Conservation (phyloP, 2,888 invertebrate genomes). For the Drosophila hawaiiensis region DNA sequence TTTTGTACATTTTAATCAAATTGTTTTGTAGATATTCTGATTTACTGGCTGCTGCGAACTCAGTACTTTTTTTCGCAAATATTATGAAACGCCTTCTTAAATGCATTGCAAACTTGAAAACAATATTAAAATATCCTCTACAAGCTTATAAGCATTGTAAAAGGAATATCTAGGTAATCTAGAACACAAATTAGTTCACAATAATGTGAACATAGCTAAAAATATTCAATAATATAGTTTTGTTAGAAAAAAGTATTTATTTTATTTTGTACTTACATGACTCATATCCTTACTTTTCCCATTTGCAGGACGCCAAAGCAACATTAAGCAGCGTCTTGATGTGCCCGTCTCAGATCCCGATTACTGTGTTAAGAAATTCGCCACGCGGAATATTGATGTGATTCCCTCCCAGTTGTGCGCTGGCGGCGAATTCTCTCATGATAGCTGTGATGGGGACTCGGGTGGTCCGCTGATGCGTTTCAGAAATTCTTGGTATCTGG, state of each 20-base stretch:
- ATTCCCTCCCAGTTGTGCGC: conserved; percentile 80
- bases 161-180: neutral
- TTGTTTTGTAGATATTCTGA: neutral
- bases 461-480: conserved; percentile 88
- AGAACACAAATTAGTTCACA: neutral
- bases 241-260: neutral
- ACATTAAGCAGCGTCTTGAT: conserved; percentile 84
- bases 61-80: neutral
- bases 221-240: neutral
- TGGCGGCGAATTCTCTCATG: conserved; percentile 86
- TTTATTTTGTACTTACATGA: neutral
- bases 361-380: conserved; percentile 85
- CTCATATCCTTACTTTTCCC: neutral
- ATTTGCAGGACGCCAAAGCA: conserved; percentile 76
- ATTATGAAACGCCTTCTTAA: too few species aligned
- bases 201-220: neutral
- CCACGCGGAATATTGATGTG: conserved; percentile 66
- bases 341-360: conserved; percentile 86
- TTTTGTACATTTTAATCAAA: neutral
- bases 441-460: conserved; percentile 89
- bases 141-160: neutral
- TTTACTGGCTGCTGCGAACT: neutral
- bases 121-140: neutral
- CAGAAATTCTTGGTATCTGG: conserved; percentile 79
- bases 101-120: neutral